Conservation (phyloP, 2,888 invertebrate species). For the Chesias legatella region DNA sequence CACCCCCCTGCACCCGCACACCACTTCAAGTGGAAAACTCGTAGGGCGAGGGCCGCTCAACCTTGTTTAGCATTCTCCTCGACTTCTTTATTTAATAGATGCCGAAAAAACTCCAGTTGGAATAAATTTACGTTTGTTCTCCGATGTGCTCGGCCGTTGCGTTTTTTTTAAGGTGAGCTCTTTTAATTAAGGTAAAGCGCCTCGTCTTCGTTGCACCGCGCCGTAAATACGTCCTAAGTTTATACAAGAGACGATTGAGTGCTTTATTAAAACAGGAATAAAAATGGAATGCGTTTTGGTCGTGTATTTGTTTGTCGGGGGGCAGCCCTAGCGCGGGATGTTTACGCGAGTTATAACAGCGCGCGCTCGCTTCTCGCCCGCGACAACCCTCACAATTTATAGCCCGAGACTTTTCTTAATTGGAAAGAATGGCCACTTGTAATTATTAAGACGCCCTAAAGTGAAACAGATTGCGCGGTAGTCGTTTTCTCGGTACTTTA, state of each 20-base stretch:
- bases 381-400: constrained; percentile 77
- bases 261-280: constrained; percentile 65
- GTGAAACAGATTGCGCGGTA: constrained; percentile 78
- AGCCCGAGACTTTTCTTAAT: constrained; percentile 78
- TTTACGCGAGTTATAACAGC: constrained; percentile 66
- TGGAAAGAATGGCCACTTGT: constrained; percentile 80
- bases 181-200: constrained; percentile 64
- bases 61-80: constrained; percentile 80
- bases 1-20: constrained; percentile 54
- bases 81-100: constrained; percentile 80
- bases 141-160: constrained; percentile 62
- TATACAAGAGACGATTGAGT: constrained; percentile 55
- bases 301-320: constrained; percentile 35
- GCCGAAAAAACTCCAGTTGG: constrained; percentile 73
- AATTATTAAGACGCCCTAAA: constrained; percentile 80
- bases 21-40: constrained; percentile 78
- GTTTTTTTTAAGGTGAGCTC: constrained; percentile 59
- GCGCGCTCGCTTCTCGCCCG: constrained; percentile 49
- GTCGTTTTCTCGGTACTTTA: constrained; percentile 52
- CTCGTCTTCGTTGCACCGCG: constrained; percentile 37
- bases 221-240: constrained; percentile 62
- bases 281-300: constrained; percentile 39
- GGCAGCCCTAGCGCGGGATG: constrained; percentile 63
- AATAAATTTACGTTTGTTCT: constrained; percentile 76
- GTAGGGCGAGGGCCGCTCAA: constrained; percentile 76